phyloP scores from a whole-genome alignment of 2,797 vertebrate genomes.

The Toxotes lorentzi region DNA sequence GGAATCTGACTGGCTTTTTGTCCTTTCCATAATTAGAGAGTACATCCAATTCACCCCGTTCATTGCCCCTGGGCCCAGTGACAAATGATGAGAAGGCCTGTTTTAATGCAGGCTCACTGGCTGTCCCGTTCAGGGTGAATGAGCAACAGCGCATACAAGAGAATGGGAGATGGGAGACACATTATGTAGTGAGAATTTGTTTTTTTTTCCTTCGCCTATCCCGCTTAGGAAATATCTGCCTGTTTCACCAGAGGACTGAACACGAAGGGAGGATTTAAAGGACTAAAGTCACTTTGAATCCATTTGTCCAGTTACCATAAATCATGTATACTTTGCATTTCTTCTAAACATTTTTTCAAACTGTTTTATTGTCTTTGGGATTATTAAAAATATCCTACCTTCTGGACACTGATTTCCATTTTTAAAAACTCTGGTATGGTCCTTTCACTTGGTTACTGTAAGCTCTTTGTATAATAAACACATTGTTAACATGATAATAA shows the following conservation, averaged over 20 bases:
- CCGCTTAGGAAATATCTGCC: slow-evolving; percentile 7
- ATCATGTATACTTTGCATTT: neutral
- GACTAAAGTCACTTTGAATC: slow-evolving; percentile 15
- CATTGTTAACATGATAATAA: slow-evolving; percentile 59
- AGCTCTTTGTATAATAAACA: slow-evolving; percentile 28
- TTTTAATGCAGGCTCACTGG: slow-evolving; percentile 67
- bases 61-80: slow-evolving; percentile 79
- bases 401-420: neutral
- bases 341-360: slow-evolving; percentile 1
- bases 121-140: slow-evolving; percentile 60
- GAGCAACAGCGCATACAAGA: slow-evolving; percentile 49
- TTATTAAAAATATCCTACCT: neutral
- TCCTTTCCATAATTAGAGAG: slow-evolving; percentile 84
- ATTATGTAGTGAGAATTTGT: slow-evolving; percentile 28
- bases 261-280: slow-evolving; percentile 10
- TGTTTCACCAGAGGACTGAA: slow-evolving; percentile 23
- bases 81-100: slow-evolving; percentile 75
- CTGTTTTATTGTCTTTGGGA: neutral
- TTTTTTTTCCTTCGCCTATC: neutral
- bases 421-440: neutral
- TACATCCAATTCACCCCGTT: slow-evolving; percentile 79
- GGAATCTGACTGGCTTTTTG: slow-evolving; percentile 78
- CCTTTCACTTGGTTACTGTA: neutral
- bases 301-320: slow-evolving; percentile 17
- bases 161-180: slow-evolving; percentile 30